A percentile compares a stretch with the other conserved stretches of the same genome.
Evolutionary conservation across 2,113 vertebrate species (phyloP).

Genomic region (Callionymus lyra): DNA sequence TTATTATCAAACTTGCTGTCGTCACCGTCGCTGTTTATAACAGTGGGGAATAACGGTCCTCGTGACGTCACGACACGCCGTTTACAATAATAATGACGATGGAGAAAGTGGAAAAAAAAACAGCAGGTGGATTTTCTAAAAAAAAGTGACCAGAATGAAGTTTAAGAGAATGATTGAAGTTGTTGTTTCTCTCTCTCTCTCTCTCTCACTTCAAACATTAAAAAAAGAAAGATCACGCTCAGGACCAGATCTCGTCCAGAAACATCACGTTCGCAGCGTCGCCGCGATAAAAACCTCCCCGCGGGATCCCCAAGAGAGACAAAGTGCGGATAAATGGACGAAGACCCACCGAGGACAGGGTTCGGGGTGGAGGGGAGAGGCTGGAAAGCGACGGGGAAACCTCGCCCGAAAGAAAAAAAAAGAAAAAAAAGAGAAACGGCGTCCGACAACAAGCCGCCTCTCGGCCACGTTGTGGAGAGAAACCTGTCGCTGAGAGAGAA

Average conservation of each 20-base stretch:
- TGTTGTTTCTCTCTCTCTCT: not conserved
- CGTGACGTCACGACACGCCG: too few species aligned
- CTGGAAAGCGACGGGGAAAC: constrained; percentile 20
- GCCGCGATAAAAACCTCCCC: constrained; percentile 1
- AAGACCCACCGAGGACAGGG: not conserved
- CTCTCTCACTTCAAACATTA: not conserved
- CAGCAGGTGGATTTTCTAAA: not conserved
- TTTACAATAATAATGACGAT: too few species aligned
- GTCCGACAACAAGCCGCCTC: constrained; percentile 21
- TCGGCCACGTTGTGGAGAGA: constrained; percentile 46
- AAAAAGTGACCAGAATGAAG: too few species aligned
- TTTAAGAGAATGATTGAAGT: too few species aligned
- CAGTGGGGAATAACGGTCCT: too few species aligned
- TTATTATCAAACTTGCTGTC: too few species aligned
- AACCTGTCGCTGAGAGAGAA: constrained; percentile 45
- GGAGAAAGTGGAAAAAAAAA: not conserved
- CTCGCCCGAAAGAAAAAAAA: constrained; percentile 53
- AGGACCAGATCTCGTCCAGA: not conserved
- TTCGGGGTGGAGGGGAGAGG: not conserved
- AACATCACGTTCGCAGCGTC: not conserved
- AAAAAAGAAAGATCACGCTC: not conserved
- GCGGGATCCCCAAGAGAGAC: constrained; percentile 13
- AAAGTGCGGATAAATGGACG: not conserved
- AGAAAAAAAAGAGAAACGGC: too few species aligned
- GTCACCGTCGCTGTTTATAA: too few species aligned